Evolutionary conservation across 2,888 invertebrate genomes (phyloP), one percentile per base, ranked within the genome.

Genomic region (Habrosyne pyritoides): DNA sequence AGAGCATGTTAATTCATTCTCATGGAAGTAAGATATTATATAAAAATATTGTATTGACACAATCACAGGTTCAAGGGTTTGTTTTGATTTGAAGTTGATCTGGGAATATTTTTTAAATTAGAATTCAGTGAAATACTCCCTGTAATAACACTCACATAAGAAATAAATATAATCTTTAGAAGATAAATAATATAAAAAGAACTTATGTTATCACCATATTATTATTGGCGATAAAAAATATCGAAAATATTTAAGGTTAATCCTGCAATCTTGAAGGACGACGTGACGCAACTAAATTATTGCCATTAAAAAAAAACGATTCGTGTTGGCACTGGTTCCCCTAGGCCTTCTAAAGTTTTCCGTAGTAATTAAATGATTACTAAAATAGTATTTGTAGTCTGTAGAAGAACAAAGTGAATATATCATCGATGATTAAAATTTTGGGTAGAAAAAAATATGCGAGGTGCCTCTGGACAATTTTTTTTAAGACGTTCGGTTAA

Each of bases 161-260:
- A 30, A 50, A 28, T 21, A 50, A 12, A 28, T 50, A n/a, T 47
- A 52, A 47, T 14, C 33, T 53, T 21, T 21, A 48, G 24, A 28
- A 42, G 30, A 53, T 22, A 49, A 57, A 47, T 59, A 54, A 60
- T 57, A 48, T 54, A 54, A 62, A 55, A 59, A 64, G 63, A 53
- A 54, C 36, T 42, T 60, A 60, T 64, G 63, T 48, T 50, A 53
- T n/a, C 55, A 63, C 65, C 52, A 52, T 59, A 52, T 56, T 60
- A 49, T 55, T 55, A 65, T 62, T 62, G 55, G 55, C 21, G 55
- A 53, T 63, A 56, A 50, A 71, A 72, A 66, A 52, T 63, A 66
- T 66, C 55, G 63, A 73, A 77, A 77, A 79, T 70, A 77, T 75
- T 73, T 73, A 67, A 84, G 86, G 86, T 85, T 86, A 85, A 72